Conservation (phyloP, 2,113 vertebrate species). For the Pseudonaja textilis region DNA sequence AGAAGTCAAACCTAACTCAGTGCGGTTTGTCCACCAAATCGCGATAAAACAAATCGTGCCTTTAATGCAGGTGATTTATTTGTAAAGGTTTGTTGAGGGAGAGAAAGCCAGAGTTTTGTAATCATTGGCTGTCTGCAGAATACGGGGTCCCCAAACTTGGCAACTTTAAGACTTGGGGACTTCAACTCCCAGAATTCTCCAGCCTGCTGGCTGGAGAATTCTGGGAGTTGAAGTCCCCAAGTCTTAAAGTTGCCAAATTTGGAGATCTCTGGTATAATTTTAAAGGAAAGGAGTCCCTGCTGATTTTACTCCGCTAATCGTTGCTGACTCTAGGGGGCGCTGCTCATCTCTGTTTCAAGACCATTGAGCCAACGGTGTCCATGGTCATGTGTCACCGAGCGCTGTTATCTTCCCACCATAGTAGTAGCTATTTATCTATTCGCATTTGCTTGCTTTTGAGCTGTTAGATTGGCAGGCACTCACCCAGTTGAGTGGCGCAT, state of each 20-base stretch:
- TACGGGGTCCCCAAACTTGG: too few species aligned
- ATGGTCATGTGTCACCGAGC: not conserved
- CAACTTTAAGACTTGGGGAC: too few species aligned
- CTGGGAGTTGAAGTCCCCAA: too few species aligned
- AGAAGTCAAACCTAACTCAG: not conserved
- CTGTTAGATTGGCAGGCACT: not conserved
- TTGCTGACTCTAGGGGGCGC: not conserved
- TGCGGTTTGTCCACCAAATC: not conserved
- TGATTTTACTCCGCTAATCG: not conserved
- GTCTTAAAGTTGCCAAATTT: too few species aligned
- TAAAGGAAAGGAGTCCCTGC: not conserved
- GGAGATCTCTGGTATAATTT: not conserved
- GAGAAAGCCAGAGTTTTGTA: not conserved
- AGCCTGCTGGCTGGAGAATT: too few species aligned
- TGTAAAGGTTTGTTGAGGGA: not conserved
- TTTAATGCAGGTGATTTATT: not conserved
- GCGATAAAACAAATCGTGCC: not conserved
- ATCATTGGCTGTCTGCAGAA: not conserved
- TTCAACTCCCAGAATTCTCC: too few species aligned
- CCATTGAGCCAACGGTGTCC: not conserved
- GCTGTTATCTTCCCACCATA: not conserved
- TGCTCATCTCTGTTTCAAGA: not conserved
- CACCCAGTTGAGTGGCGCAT: not conserved
- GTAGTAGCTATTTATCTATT: not conserved
- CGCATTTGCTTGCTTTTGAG: not conserved